Conservation (phyloP, 2,797 vertebrate genomes). For the Spinus olivaceus region DNA sequence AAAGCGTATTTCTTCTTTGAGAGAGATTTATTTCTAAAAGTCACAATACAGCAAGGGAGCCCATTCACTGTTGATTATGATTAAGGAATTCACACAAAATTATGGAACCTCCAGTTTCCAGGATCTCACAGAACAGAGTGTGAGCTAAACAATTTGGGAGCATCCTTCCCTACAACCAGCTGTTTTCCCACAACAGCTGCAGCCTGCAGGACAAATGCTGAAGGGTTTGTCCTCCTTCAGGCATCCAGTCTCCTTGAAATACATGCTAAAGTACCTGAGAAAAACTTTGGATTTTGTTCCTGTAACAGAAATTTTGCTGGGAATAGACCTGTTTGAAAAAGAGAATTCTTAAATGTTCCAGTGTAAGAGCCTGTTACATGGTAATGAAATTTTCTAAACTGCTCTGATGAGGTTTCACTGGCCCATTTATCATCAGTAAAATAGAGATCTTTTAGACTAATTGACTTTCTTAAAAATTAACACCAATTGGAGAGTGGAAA, state of each 20-base stretch:
- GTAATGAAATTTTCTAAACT: not conserved
- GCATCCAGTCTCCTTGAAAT: not conserved
- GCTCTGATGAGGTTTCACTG: not conserved
- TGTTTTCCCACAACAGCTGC: not conserved
- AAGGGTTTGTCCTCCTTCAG: not conserved
- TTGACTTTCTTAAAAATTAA: not conserved
- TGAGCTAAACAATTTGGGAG: not conserved
- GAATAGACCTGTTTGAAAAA: not conserved
- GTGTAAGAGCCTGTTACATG: rapidly evolving
- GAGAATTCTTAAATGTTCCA: not conserved
- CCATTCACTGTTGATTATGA: not conserved
- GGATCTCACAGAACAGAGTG: not conserved
- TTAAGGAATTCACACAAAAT: not conserved
- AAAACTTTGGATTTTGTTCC: not conserved
- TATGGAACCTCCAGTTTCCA: not conserved
- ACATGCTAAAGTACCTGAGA: not conserved
- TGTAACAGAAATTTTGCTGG: not conserved
- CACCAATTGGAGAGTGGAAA: not conserved
- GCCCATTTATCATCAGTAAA: not conserved
- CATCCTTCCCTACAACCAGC: not conserved
- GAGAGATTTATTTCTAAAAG: not conserved
- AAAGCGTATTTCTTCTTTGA: not conserved
- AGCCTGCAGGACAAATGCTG: not conserved
- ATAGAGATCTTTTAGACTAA: not conserved
- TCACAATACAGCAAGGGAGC: not conserved